Evolutionary conservation across 2,113 vertebrate species (phyloP).

Genomic region (Struthidea cinerea): DNA sequence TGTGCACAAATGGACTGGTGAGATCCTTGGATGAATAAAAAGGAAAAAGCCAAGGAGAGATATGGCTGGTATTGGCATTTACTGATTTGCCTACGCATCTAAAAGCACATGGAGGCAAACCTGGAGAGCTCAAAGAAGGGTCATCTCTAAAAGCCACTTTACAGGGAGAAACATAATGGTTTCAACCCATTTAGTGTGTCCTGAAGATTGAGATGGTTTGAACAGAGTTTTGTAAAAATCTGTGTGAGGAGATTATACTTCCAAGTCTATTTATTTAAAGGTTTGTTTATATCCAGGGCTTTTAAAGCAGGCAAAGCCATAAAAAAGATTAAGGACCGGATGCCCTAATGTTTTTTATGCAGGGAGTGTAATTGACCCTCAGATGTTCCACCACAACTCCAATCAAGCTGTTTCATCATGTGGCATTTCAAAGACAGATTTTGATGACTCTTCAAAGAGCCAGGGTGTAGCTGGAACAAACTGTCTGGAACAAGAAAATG

Average conservation of each 20-base stretch:
- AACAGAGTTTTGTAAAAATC: not conserved
- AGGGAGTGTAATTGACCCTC: not conserved
- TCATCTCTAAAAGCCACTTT: constrained; percentile 37
- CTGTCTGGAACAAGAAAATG: not conserved
- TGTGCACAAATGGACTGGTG: constrained; percentile 10
- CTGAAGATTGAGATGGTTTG: constrained; percentile 23
- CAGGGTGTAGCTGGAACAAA: not conserved
- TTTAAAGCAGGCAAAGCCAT: constrained; percentile 28
- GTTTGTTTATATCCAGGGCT: constrained; percentile 12
- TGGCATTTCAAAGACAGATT: not conserved
- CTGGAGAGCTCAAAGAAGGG: not conserved
- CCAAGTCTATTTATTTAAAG: constrained; percentile 44
- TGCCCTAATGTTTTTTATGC: not conserved
- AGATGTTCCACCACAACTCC: not conserved
- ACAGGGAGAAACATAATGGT: not conserved
- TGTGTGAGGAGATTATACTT: not conserved
- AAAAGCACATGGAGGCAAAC: not conserved
- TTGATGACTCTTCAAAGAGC: not conserved
- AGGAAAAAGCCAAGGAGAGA: not conserved
- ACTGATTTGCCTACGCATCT: not conserved
- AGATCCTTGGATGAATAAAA: not conserved
- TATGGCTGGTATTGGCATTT: not conserved
- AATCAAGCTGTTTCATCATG: not conserved
- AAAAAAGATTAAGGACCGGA: constrained; percentile 27
- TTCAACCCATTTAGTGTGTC: constrained; percentile 1